Evolutionary conservation across 2,113 vertebrate species (phyloP).

Genomic region (Passer montanus): DNA sequence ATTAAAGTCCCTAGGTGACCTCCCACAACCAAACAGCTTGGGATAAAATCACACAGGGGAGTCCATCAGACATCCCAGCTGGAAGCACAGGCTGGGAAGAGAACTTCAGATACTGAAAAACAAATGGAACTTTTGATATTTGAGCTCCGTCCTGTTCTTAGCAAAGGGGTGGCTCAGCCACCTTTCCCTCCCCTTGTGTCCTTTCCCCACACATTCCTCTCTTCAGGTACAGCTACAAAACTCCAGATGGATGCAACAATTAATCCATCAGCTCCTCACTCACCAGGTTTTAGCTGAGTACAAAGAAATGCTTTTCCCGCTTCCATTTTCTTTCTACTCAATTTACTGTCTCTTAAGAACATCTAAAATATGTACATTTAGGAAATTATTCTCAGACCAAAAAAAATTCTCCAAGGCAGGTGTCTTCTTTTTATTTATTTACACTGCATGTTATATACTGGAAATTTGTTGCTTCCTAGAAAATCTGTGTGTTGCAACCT

Average conservation of each 20-base stretch:
- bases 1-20: background rate
- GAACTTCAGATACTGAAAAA: background rate
- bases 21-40: background rate
- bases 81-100: background rate
- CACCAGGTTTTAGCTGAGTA: background rate
- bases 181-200: background rate
- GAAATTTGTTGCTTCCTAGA: background rate
- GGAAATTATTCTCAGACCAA: background rate
- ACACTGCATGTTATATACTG: background rate
- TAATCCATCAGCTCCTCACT: background rate
- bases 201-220: background rate
- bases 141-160: background rate
- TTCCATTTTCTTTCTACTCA: background rate
- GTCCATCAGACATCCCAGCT: background rate
- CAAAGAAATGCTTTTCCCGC: background rate
- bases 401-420: background rate
- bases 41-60: background rate
- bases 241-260: background rate
- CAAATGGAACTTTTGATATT: background rate
- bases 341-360: background rate
- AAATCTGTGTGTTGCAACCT: background rate
- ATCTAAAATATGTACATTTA: background rate
- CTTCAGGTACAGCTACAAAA: background rate
- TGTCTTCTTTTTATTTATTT: background rate
- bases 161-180: background rate